These are phyloP conservation scores for Plagiodera versicolora DNA, from an alignment of 2,888 invertebrate genomes.

Conservation along the genomic window DNA sequence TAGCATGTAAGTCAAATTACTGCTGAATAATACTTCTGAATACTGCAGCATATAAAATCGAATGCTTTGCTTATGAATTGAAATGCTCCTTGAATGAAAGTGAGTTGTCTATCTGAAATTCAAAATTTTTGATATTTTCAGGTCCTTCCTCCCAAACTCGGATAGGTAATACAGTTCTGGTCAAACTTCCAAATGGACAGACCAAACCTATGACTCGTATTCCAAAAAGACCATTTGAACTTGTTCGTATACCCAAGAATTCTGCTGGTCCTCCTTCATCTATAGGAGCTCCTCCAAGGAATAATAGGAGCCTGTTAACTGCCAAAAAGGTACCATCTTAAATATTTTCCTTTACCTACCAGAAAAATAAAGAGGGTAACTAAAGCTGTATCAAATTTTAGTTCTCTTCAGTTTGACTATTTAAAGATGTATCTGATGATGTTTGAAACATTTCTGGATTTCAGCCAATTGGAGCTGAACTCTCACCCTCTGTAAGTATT, in stretches of 20 bases:
- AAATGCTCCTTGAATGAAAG: too few relatives aligned
- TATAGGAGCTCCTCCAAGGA: slow-evolving; percentile 34
- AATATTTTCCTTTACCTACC: slow-evolving; percentile 1
- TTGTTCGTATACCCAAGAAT: slow-evolving; percentile 47
- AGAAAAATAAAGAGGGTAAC: too few relatives aligned
- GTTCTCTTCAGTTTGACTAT: too few relatives aligned
- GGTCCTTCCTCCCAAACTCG: slow-evolving; percentile 48
- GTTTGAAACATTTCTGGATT: not conserved
- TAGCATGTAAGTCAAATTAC: too few relatives aligned
- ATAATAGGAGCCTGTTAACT: slow-evolving; percentile 26
- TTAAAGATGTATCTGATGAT: too few relatives aligned
- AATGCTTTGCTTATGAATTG: too few relatives aligned
- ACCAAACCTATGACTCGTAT: slow-evolving; percentile 54
- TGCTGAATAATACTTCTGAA: too few relatives aligned
- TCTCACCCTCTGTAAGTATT: slow-evolving; percentile 58
- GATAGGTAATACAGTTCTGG: slow-evolving; percentile 54
- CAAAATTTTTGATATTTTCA: slow-evolving; percentile 21
- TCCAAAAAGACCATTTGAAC: slow-evolving; percentile 50
- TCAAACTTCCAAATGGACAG: slow-evolving; percentile 55
- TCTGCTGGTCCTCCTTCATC: slow-evolving; percentile 36
- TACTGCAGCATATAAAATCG: too few relatives aligned
- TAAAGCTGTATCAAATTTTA: too few relatives aligned
- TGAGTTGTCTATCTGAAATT: too few relatives aligned
- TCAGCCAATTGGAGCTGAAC: slow-evolving; percentile 41
- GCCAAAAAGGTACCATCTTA: slow-evolving; percentile 22